Conservation (phyloP, 2,888 invertebrate genomes). For the Drosophila demipolita region DNA sequence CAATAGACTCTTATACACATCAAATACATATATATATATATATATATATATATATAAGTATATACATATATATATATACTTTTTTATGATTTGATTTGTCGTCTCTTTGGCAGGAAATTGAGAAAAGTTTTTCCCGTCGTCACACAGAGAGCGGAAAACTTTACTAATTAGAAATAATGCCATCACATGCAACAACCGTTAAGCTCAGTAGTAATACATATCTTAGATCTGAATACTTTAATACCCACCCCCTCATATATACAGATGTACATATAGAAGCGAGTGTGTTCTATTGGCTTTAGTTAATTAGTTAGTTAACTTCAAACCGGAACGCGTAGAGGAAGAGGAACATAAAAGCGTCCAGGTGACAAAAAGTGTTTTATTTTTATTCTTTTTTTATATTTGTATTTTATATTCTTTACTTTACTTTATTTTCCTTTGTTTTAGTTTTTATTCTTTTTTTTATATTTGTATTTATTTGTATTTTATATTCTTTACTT, state of each 20-base stretch:
- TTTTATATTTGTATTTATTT: background rate
- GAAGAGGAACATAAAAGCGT: background rate
- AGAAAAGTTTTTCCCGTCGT: constrained; percentile 36
- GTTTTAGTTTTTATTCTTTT: background rate
- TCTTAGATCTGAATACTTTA: constrained; percentile 38
- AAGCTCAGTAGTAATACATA: constrained; percentile 34
- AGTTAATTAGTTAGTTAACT: constrained; percentile 6
- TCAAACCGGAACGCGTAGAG: background rate
- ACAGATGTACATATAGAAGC: background rate
- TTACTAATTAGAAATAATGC: constrained; percentile 80
- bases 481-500: background rate
- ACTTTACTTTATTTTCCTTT: background rate
- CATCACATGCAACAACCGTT: constrained; percentile 44
- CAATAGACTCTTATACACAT: constrained; percentile 3
- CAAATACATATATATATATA: constrained; percentile 1
- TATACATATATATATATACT: background rate
- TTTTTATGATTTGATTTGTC: constrained; percentile 69
- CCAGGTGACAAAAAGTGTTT: background rate
- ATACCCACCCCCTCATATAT: constrained; percentile 11
- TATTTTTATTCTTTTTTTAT: background rate
- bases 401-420: background rate
- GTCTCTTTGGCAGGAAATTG: constrained; percentile 56
- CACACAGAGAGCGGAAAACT: constrained; percentile 56
- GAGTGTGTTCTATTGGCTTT: background rate
- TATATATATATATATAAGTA: background rate